phyloP scores from a whole-genome alignment of 2,113 vertebrate species.

The Salvator merianae region DNA sequence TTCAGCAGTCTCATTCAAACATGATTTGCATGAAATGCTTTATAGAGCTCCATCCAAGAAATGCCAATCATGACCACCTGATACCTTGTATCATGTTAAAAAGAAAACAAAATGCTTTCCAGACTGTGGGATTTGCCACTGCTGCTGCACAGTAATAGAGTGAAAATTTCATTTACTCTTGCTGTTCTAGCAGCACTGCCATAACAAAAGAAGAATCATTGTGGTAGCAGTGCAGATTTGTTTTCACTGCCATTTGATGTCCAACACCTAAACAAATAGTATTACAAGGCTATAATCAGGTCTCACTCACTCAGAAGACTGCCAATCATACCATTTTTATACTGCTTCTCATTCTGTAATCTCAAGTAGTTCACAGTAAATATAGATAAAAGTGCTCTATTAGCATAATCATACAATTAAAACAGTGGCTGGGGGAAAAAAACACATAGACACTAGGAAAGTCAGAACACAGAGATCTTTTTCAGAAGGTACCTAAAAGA shows the following conservation, averaged over 20 bases:
- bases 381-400: too few species aligned
- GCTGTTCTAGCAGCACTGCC: slow-evolving; percentile 46
- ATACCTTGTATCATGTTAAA: slow-evolving; percentile 72
- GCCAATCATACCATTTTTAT: neutral
- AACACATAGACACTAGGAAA: too few species aligned
- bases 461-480: too few species aligned
- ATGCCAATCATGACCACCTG: slow-evolving; percentile 84
- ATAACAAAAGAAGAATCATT: slow-evolving; percentile 56
- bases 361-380: too few species aligned
- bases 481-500: too few species aligned
- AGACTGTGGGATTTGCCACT: slow-evolving; percentile 40
- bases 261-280: slow-evolving; percentile 12
- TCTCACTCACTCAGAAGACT: neutral
- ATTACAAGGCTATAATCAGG: neutral
- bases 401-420: neutral
- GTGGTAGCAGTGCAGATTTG: slow-evolving; percentile 31
- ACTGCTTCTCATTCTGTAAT: too few species aligned
- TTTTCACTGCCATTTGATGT: slow-evolving; percentile 27
- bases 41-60: slow-evolving; percentile 78
- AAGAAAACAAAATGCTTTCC: slow-evolving; percentile 53
- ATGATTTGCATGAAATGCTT: slow-evolving; percentile 89
- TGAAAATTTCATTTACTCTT: slow-evolving; percentile 59
- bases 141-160: slow-evolving; percentile 24
- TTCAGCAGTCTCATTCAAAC: slow-evolving; percentile 78
- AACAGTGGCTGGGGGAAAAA: too few species aligned